phyloP scores from a whole-genome alignment of 2,113 vertebrate genomes.

The Micronycteris hirsuta region DNA sequence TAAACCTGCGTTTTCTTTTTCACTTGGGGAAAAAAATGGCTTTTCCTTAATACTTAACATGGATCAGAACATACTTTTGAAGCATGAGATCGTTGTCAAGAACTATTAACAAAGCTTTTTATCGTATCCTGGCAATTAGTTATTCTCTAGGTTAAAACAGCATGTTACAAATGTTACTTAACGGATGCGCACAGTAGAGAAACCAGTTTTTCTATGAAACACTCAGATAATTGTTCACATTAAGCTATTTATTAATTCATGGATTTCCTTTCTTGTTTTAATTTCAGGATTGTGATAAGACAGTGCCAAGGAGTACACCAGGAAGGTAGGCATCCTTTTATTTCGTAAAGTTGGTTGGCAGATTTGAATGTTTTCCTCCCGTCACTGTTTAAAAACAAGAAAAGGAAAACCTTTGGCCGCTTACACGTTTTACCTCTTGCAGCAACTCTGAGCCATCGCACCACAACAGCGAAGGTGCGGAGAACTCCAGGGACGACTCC shows the following conservation, averaged over 20 bases:
- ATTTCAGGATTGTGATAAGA: slow-evolving; percentile 92
- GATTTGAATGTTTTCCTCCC: slow-evolving; percentile 27
- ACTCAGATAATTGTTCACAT: slow-evolving; percentile 5
- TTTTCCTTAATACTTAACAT: not conserved
- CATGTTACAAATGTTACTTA: slow-evolving; percentile 9
- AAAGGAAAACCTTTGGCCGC: not conserved
- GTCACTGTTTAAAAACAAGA: not conserved
- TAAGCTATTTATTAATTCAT: slow-evolving; percentile 42
- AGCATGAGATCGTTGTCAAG: not conserved
- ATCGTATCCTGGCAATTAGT: not conserved
- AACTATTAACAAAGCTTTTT: not conserved
- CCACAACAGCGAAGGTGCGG: slow-evolving; percentile 92
- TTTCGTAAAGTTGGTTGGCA: slow-evolving; percentile 27
- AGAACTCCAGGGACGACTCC: slow-evolving; percentile 93
- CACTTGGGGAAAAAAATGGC: not conserved
- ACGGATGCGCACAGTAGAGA: not conserved
- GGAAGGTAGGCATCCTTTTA: slow-evolving; percentile 85
- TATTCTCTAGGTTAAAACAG: slow-evolving; percentile 26
- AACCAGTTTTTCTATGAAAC: not conserved
- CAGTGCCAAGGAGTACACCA: slow-evolving; percentile 90
- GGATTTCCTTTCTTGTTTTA: slow-evolving; percentile 53
- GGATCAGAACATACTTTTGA: not conserved
- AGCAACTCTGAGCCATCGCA: slow-evolving; percentile 88
- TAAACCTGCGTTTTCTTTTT: not conserved
- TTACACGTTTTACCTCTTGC: slow-evolving; percentile 25